Evolutionary conservation across 1,140 invertebrate species (phyloP).

Genomic region (Zeugodacus cucurbitae): DNA sequence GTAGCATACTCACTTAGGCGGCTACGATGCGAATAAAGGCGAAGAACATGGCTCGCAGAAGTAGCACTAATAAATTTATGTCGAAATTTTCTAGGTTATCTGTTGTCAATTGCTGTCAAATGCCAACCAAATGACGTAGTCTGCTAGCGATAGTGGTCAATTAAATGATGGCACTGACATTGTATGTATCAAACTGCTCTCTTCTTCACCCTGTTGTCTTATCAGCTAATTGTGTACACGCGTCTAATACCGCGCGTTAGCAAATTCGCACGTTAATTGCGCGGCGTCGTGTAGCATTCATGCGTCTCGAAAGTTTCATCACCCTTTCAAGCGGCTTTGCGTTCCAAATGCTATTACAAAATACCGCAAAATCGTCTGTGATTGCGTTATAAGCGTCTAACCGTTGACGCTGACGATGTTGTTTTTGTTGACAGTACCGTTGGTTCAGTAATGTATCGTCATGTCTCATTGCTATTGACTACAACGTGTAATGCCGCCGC

Average conservation of each 20-base stretch:
- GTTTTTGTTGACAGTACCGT: not conserved
- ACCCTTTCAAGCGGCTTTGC: not conserved
- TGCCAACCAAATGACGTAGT: too few species aligned
- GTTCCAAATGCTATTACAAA: not conserved
- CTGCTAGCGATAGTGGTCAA: too few species aligned
- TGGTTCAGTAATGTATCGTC: not conserved
- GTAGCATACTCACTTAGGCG: too few species aligned
- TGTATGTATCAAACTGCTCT: too few species aligned
- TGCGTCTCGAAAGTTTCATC: not conserved
- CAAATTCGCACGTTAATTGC: not conserved
- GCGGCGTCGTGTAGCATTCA: not conserved
- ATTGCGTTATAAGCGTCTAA: not conserved
- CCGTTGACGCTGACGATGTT: not conserved
- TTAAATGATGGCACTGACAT: too few species aligned
- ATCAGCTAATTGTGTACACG: not conserved
- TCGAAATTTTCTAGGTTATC: too few species aligned
- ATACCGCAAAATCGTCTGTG: not conserved
- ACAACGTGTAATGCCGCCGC: not conserved
- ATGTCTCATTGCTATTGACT: not conserved
- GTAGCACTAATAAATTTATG: too few species aligned
- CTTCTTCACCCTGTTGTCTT: too few species aligned
- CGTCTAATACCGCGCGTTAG: not conserved
- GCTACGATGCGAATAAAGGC: too few species aligned
- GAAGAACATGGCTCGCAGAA: too few species aligned
- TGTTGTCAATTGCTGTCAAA: too few species aligned